Base-by-base conservation (phyloP, 2,888 invertebrate genomes). In the Melinaea menophilus region DNA sequence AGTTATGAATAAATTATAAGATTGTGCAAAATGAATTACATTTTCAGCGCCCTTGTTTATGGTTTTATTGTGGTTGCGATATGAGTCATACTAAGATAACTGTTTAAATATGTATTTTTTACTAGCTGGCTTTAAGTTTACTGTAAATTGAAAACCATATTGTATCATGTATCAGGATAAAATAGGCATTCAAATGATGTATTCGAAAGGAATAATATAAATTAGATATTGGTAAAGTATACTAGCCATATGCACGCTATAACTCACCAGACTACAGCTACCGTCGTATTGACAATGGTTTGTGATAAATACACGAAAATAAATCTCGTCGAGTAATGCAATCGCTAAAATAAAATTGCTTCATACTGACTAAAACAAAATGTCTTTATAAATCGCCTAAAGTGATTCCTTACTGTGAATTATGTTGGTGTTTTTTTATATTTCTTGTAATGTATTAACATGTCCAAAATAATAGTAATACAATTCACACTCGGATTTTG, bases 191-290 rank as follows among this genome's bases (percentile, higher is more conserved):
- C 9, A 22, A 22, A 7, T 22, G 31, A 22, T 9, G 54, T 41
- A 12, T 58, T 48, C 35, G 56, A 58, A 58, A 56, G 63, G 33
- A 56, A 61, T 65, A 67, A 65, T 22, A 79, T 80, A 82, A 73
- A 81, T 79, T 75, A 76, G 77, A 81, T 74, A 73, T 77, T 79
- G 77, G 85, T 84, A 83, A 85, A 86, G 84, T 85, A 84, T 83
- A 85, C 80, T 81, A 77, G 78, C 78, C 81, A 82, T 84, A 85
- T 85, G 85, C 77, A 72, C 66, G 74, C 81, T 65, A 85, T 86
- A 85, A 86, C 86, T 86, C 74, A 73, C 73, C 72, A 69, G 72
- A 76, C 76, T 79, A 81, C 79, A 78, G 71, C 79, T 72, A 75
- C 75, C 73, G 75, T 75, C 72, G 79, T 83, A 82, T 82, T 82